These are phyloP conservation scores for Sericinus montela DNA, from an alignment of 2,888 invertebrate genomes.

Conservation along the genomic window DNA sequence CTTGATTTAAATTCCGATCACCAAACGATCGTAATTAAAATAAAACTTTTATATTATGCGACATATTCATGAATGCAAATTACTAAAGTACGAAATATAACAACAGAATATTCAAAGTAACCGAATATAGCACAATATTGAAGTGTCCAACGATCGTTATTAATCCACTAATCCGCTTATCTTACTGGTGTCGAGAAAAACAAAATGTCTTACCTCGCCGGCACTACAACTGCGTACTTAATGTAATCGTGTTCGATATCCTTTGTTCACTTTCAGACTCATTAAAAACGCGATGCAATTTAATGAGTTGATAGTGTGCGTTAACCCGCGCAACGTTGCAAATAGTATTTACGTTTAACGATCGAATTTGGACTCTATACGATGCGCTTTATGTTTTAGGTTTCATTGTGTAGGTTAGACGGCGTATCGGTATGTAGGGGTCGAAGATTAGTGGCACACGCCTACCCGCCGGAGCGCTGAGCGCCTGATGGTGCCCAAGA, in stretches of 20 bases:
- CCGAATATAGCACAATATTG: too few relatives aligned
- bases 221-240: slow-evolving; percentile 67
- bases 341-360: slow-evolving; percentile 41
- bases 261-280: slow-evolving; percentile 80
- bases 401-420: slow-evolving; percentile 35
- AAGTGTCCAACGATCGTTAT: slow-evolving; percentile 7
- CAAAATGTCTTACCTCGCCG: slow-evolving; percentile 54
- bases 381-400: slow-evolving; percentile 31
- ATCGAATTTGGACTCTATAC: slow-evolving; percentile 39
- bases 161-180: slow-evolving; percentile 31
- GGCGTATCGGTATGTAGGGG: slow-evolving; percentile 73
- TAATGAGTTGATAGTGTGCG: slow-evolving; percentile 80
- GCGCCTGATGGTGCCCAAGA: slow-evolving; percentile 76
- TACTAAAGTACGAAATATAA: too few relatives aligned
- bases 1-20: too few relatives aligned
- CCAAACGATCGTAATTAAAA: too few relatives aligned
- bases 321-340: slow-evolving; percentile 76
- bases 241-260: slow-evolving; percentile 77
- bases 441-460: slow-evolving; percentile 79
- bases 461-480: slow-evolving; percentile 76
- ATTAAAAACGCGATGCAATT: slow-evolving; percentile 80
- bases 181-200: slow-evolving; percentile 44
- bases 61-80: too few relatives aligned
- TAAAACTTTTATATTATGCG: too few relatives aligned
- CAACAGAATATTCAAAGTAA: too few relatives aligned